Evolutionary conservation across 2,888 invertebrate genomes (phyloP).

Genomic region (Gonocerus acuteangulatus): DNA sequence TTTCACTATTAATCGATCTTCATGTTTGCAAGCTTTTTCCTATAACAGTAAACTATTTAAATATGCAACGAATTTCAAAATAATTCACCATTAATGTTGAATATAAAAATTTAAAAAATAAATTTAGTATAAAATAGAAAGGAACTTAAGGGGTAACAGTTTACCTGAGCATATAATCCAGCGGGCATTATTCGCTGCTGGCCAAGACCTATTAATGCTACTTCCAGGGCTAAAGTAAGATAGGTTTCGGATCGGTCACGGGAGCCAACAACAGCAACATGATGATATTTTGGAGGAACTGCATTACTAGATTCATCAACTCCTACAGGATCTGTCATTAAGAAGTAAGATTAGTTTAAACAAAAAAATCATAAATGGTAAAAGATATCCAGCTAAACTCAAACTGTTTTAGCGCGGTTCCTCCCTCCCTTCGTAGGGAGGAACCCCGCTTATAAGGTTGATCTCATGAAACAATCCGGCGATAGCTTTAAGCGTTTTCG

Average conservation of each 20-base stretch:
- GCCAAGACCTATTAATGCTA: constrained; percentile 68
- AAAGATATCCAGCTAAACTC: constrained; percentile 15
- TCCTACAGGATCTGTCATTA: constrained; percentile 46
- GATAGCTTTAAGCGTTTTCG: no score
- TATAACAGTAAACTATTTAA: constrained; percentile 39
- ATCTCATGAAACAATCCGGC: no score
- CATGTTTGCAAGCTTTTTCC: constrained; percentile 63
- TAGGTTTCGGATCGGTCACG: constrained; percentile 66
- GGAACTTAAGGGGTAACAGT: not conserved
- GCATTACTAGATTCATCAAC: constrained; percentile 47
- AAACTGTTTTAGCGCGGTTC: no score
- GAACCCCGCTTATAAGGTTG: no score
- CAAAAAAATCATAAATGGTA: constrained; percentile 1
- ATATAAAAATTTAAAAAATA: not conserved
- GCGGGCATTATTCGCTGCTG: constrained; percentile 71
- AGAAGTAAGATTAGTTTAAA: constrained; percentile 1
- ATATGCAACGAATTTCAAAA: not conserved
- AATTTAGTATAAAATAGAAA: not conserved
- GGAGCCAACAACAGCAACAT: constrained; percentile 65
- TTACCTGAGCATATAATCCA: constrained; percentile 68
- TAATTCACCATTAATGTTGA: no score
- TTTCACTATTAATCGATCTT: constrained; percentile 66
- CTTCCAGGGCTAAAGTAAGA: constrained; percentile 67
- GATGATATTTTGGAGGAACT: constrained; percentile 57
- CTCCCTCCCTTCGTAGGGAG: no score